These are phyloP conservation scores for Epiblema foenella DNA, from an alignment of 2,888 invertebrate genomes.

Conservation along the genomic window DNA sequence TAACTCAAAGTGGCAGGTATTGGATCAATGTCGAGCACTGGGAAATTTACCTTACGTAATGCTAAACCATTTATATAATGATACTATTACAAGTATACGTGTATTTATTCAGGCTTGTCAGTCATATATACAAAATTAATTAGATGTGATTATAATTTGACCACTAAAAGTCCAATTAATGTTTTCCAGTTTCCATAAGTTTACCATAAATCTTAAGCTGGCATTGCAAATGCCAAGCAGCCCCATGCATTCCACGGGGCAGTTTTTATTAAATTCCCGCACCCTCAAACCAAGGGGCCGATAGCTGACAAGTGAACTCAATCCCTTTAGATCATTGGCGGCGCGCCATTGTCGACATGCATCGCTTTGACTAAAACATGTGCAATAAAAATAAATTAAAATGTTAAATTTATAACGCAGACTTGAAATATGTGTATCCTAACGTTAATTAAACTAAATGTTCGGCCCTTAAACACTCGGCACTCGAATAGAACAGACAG, in stretches of 20 bases:
- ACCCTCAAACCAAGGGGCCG: conserved; percentile 17
- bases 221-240: conserved; percentile 42
- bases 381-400: conserved; percentile 12
- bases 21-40: too few relatives aligned
- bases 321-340: conserved; percentile 25
- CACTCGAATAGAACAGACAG: too few relatives aligned
- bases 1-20: too few relatives aligned
- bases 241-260: conserved; percentile 37
- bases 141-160: neutral
- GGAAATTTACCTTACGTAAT: too few relatives aligned
- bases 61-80: too few relatives aligned
- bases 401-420: neutral
- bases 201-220: conserved; percentile 23
- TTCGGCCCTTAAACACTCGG: too few relatives aligned
- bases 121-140: neutral
- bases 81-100: too few relatives aligned
- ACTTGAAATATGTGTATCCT: too few relatives aligned
- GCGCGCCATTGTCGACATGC: neutral
- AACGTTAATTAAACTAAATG: too few relatives aligned
- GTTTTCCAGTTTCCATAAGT: neutral
- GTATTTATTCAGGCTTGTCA: neutral
- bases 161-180: neutral
- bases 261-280: conserved; percentile 48
- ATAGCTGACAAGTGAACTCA: conserved; percentile 36
- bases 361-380: conserved; percentile 13